phyloP scores from a whole-genome alignment of 2,888 invertebrate genomes.

The Macrophya alboannulata region DNA sequence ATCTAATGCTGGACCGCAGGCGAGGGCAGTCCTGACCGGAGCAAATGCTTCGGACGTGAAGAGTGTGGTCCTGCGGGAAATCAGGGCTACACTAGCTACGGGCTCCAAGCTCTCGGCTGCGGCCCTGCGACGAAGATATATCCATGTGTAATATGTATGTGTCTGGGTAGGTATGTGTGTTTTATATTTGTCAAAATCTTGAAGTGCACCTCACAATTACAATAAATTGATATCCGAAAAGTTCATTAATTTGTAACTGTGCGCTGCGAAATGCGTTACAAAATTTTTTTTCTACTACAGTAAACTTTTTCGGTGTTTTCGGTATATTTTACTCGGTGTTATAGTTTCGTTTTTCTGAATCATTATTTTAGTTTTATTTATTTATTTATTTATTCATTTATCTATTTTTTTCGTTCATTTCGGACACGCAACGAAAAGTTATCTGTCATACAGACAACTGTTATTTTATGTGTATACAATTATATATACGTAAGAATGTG shows the following conservation, averaged over 20 bases:
- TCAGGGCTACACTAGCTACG: constrained; percentile 55
- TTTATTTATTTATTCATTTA: not conserved
- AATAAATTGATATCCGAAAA: not conserved
- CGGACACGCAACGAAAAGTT: constrained; percentile 36
- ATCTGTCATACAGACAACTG: constrained; percentile 35
- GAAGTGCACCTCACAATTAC: not conserved
- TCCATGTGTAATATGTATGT: constrained; percentile 14
- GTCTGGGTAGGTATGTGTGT: constrained; percentile 19
- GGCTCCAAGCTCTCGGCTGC: constrained; percentile 42
- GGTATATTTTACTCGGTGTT: not conserved
- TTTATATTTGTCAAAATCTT: not conserved
- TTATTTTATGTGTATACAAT: constrained; percentile 37
- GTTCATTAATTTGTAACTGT: constrained; percentile 12
- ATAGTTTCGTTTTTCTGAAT: not conserved
- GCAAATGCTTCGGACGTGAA: constrained; percentile 51
- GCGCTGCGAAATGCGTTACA: constrained; percentile 21
- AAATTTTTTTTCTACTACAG: constrained; percentile 24
- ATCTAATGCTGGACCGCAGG: constrained; percentile 46
- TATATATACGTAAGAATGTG: constrained; percentile 38
- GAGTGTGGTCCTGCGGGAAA: constrained; percentile 55
- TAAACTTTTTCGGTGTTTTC: constrained; percentile 9
- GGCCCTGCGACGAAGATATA: constrained; percentile 40
- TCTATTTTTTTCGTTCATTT: not conserved
- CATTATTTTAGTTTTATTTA: not conserved
- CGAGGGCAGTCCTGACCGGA: constrained; percentile 50